Evolutionary conservation across 2,797 vertebrate species (phyloP).

Genomic region (Cyprinella venusta): DNA sequence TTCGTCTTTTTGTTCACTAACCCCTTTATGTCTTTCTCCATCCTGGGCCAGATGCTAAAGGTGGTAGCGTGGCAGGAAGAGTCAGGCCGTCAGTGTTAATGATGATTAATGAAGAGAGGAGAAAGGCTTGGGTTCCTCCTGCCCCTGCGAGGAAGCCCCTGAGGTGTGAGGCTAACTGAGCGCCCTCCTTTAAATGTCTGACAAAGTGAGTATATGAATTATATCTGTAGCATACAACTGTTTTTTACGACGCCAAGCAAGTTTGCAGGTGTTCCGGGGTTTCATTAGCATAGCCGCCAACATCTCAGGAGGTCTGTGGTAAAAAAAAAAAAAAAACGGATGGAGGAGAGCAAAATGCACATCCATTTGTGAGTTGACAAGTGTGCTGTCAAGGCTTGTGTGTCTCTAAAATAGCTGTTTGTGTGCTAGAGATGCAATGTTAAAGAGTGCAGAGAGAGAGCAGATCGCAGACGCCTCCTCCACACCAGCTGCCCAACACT

Average conservation of each 20-base stretch:
- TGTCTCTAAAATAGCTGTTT: slow-evolving; percentile 6
- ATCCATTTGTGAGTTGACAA: slow-evolving; percentile 22
- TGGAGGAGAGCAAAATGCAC: neutral
- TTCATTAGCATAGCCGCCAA: slow-evolving; percentile 10
- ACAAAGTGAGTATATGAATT: slow-evolving; percentile 45
- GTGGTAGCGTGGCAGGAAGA: slow-evolving; percentile 39
- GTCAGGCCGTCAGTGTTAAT: slow-evolving; percentile 63
- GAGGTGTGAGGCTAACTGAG: slow-evolving; percentile 33
- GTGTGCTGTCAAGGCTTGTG: slow-evolving; percentile 6
- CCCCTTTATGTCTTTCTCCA: slow-evolving; percentile 29
- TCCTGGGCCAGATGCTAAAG: slow-evolving; percentile 54
- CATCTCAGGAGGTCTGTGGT: slow-evolving; percentile 28
- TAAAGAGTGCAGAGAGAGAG: slow-evolving; percentile 32
- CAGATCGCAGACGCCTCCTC: slow-evolving; percentile 40
- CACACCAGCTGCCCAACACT: slow-evolving; percentile 58
- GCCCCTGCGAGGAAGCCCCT: slow-evolving; percentile 62
- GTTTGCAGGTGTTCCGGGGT: slow-evolving; percentile 16
- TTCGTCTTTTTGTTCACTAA: neutral
- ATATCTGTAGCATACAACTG: slow-evolving; percentile 35
- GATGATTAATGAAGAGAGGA: slow-evolving; percentile 78
- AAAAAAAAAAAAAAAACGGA: neutral
- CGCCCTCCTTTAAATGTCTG: slow-evolving; percentile 55
- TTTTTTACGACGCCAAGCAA: neutral
- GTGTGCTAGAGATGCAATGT: slow-evolving; percentile 25
- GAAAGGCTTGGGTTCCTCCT: slow-evolving; percentile 66